phyloP scores from a whole-genome alignment of 2,113 vertebrate genomes.

The Phalacrocorax pelagicus region DNA sequence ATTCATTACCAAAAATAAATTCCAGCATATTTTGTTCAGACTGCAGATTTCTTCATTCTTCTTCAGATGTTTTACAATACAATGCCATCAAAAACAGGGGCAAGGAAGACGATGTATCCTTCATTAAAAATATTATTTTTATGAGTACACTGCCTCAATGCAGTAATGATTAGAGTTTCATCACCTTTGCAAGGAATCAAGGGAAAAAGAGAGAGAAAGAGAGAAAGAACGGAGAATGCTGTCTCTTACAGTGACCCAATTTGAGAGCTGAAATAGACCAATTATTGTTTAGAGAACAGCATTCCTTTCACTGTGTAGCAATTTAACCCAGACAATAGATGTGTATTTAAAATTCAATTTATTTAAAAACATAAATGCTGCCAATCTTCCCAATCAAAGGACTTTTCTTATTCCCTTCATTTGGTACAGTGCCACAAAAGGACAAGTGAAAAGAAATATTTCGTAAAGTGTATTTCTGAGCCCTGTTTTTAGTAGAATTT shows the following conservation, averaged over 20 bases:
- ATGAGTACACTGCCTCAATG: neutral
- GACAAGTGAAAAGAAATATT: neutral
- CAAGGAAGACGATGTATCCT: neutral
- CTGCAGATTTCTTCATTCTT: neutral
- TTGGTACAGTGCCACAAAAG: neutral
- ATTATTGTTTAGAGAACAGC: constrained; percentile 13
- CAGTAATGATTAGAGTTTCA: neutral
- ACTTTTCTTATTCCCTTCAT: neutral
- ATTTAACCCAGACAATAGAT: constrained; percentile 25
- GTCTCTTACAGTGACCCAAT: constrained; percentile 24
- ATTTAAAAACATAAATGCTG: neutral
- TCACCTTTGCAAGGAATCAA: neutral
- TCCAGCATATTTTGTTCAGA: neutral
- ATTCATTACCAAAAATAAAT: neutral
- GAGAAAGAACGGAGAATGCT: neutral
- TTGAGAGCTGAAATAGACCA: neutral
- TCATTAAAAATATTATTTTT: neutral
- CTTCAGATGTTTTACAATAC: neutral
- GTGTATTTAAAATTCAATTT: constrained; percentile 6
- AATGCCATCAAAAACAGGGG: neutral
- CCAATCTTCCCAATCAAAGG: neutral
- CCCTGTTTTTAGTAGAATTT: neutral
- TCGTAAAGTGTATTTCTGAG: neutral
- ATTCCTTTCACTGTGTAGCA: neutral
- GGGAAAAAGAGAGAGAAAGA: neutral